Evolutionary conservation across 2,888 invertebrate species (phyloP).

Genomic region (Napeogenes inachia): DNA sequence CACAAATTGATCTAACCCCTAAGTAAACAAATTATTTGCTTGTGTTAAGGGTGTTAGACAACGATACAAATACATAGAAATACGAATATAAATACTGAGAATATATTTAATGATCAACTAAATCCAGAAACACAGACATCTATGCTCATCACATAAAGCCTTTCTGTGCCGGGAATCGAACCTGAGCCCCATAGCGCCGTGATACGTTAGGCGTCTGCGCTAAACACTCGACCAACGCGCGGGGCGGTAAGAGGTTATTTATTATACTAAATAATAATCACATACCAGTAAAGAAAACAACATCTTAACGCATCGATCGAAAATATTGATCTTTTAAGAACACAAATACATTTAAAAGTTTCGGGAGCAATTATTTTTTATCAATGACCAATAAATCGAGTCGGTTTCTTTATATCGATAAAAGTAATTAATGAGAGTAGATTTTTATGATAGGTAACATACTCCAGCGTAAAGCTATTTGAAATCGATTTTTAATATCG

Average conservation of each 20-base stretch:
- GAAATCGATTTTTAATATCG: constrained; percentile 53
- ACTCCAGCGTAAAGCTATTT: constrained; percentile 20
- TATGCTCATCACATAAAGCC: no score
- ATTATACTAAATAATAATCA: constrained; percentile 1
- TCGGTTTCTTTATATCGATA: constrained; percentile 55
- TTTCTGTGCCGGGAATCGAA: no score
- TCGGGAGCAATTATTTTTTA: constrained; percentile 47
- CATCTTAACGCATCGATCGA: constrained; percentile 1
- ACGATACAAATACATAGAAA: no score
- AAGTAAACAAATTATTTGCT: no score
- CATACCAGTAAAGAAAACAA: background rate
- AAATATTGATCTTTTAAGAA: constrained; percentile 28
- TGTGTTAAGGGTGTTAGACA: no score
- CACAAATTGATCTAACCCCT: no score
- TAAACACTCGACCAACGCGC: no score
- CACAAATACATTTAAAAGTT: constrained; percentile 42
- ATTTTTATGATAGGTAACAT: constrained; percentile 44
- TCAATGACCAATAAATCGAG: constrained; percentile 60
- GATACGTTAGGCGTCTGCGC: no score
- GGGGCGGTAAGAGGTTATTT: background rate
- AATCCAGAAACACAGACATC: no score
- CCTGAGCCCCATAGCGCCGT: no score
- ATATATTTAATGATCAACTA: no score
- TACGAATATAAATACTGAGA: no score
- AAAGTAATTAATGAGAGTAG: constrained; percentile 51